phyloP scores from a whole-genome alignment of 2,113 vertebrate species.

The Tragelaphus strepsiceros region DNA sequence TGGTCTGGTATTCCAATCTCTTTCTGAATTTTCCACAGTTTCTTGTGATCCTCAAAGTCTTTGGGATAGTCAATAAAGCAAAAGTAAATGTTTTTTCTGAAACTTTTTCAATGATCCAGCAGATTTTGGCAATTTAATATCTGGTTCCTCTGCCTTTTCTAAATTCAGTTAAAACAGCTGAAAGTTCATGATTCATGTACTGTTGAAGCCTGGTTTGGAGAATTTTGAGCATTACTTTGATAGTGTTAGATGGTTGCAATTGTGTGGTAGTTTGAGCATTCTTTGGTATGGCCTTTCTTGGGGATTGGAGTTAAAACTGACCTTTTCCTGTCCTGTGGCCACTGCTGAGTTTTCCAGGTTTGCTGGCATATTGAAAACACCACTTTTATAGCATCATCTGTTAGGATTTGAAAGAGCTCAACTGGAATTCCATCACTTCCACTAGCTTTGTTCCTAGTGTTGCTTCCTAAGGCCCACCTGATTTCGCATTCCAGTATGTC shows the following conservation, averaged over 20 bases:
- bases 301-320: neutral
- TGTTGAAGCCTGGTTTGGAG: neutral
- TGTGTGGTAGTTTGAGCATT: neutral
- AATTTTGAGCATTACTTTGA: neutral
- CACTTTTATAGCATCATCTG: neutral
- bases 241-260: neutral
- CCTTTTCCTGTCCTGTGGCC: neutral
- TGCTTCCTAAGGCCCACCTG: neutral
- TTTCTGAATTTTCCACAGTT: neutral
- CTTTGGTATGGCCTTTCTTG: neutral
- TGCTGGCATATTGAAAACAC: neutral
- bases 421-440: neutral
- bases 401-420: neutral
- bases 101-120: neutral
- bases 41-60: neutral
- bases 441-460: neutral
- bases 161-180: neutral
- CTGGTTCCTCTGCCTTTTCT: neutral
- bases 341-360: neutral
- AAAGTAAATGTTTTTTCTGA: neutral
- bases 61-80: neutral
- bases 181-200: fast-evolving
- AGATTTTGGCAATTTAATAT: neutral
- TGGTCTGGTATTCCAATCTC: neutral
- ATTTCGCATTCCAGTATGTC: neutral